A percentile compares a stretch with the other conserved stretches of the same genome.
phyloP scores from a whole-genome alignment of 1,140 invertebrate species.

The Steinernema khuongi region DNA sequence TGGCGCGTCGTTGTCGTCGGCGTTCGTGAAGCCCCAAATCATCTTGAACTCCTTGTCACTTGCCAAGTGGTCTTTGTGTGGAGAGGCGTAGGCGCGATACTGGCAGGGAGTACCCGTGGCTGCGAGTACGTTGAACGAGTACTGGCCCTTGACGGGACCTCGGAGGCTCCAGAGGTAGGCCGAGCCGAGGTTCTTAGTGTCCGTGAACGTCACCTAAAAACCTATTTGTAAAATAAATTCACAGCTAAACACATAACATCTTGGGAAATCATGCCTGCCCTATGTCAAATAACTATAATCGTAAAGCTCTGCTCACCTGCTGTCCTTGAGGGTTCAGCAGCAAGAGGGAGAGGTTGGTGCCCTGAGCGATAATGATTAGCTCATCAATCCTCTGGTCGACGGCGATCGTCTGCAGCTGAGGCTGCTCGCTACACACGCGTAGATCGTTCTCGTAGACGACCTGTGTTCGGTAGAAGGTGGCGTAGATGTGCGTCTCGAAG shows the following conservation, averaged over 20 bases:
- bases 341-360: conserved; percentile 21
- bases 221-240: no score
- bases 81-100: background rate
- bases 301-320: no score
- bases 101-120: background rate
- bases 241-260: no score
- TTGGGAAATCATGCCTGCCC: no score
- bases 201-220: background rate
- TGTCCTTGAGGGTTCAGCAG: conserved; percentile 6
- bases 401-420: conserved; percentile 23
- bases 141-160: background rate
- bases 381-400: conserved; percentile 30
- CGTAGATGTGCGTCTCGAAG: conserved; percentile 24
- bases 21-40: conserved; percentile 31
- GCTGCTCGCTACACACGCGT: conserved; percentile 24
- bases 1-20: conserved; percentile 21
- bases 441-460: conserved; percentile 33
- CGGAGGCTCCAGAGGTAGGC: background rate
- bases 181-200: background rate
- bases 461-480: conserved; percentile 33
- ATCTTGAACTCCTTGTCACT: conserved; percentile 20
- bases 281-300: no score
- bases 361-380: conserved; percentile 28
- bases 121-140: background rate
- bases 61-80: background rate